phyloP scores from a whole-genome alignment of 2,888 invertebrate genomes.

The Cancer borealis region DNA sequence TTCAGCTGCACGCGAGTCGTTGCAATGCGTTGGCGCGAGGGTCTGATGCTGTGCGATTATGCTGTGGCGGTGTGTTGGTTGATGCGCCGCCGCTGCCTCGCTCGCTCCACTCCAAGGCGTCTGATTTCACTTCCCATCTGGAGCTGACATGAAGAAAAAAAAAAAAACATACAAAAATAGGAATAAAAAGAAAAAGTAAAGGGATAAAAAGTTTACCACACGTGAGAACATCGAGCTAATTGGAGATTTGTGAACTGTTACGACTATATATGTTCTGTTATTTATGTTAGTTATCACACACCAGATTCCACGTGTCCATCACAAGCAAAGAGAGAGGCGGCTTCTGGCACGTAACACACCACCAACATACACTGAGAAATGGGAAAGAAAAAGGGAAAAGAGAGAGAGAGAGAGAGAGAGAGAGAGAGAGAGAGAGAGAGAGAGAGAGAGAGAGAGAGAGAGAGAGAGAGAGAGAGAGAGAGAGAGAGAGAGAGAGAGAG shows the following conservation, averaged over 20 bases:
- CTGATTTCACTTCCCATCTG: slow-evolving; percentile 4
- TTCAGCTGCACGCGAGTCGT: background rate
- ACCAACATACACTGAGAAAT: background rate
- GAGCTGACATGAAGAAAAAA: background rate
- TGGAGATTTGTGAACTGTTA: background rate
- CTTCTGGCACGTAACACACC: background rate
- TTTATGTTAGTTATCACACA: slow-evolving; percentile 3
- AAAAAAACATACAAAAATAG: background rate
- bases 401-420: slow-evolving; percentile 48
- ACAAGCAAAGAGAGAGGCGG: background rate
- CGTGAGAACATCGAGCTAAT: background rate
- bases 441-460: slow-evolving; percentile 48
- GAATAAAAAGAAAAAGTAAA: background rate
- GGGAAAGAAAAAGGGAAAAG: background rate
- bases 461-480: slow-evolving; percentile 50
- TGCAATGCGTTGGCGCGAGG: background rate
- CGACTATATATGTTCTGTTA: slow-evolving; percentile 7
- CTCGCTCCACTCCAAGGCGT: background rate
- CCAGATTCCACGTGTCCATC: slow-evolving; percentile 10
- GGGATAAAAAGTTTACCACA: background rate
- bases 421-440: slow-evolving; percentile 50
- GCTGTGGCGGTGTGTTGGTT: background rate
- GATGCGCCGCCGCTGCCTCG: slow-evolving; percentile 8
- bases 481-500: background rate
- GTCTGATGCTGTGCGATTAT: slow-evolving; percentile 6